These are phyloP conservation scores for Salvelinus fontinalis DNA, from an alignment of 2,113 vertebrate genomes.

Conservation along the genomic window DNA sequence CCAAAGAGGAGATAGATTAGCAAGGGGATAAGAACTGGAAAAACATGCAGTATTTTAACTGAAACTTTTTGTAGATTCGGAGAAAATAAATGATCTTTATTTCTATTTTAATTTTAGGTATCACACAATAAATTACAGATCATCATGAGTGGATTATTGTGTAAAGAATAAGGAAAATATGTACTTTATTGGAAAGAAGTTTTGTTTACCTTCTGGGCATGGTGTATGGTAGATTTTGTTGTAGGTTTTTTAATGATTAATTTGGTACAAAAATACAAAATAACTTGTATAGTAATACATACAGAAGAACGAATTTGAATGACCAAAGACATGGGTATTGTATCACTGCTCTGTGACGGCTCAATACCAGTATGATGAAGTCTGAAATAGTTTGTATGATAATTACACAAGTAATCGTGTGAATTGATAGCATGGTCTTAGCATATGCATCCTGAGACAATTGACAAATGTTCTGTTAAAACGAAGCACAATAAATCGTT, in stretches of 20 bases:
- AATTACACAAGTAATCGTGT: background rate
- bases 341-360: background rate
- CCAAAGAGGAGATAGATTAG: background rate
- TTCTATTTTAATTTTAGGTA: background rate
- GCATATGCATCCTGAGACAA: constrained; percentile 57
- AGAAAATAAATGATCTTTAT: background rate
- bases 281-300: too few species aligned
- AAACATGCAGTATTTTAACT: background rate
- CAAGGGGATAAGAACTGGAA: background rate
- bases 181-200: too few species aligned
- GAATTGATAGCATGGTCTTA: background rate
- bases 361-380: background rate
- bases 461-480: constrained; percentile 40
- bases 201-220: background rate
- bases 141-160: background rate
- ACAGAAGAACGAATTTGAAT: too few species aligned
- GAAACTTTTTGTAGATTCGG: background rate
- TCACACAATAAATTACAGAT: background rate
- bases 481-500: constrained; percentile 59
- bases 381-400: background rate
- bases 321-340: background rate
- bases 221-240: too few species aligned
- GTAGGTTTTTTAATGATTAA: background rate
- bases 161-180: background rate
- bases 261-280: background rate